phyloP scores from a whole-genome alignment of 2,888 invertebrate genomes.

The Onthophagus sagittarius region DNA sequence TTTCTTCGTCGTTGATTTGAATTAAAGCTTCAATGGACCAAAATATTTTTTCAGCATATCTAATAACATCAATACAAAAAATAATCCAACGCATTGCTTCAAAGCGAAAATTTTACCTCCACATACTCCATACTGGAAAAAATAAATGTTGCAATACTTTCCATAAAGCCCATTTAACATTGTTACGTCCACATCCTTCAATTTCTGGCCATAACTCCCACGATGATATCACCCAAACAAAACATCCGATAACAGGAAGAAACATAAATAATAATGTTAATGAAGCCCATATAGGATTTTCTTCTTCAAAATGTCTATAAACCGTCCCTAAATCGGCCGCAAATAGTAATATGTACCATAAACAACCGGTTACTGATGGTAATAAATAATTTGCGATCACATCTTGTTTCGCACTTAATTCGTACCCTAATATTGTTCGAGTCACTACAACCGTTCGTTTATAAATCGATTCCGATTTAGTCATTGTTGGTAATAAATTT shows the following conservation, averaged over 20 bases:
- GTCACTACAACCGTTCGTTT: conserved; percentile 20
- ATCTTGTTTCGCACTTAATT: conserved; percentile 48
- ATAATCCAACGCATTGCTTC: too few species aligned
- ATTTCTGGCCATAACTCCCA: conserved; percentile 55
- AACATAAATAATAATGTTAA: conserved; percentile 51
- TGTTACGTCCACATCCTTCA: conserved; percentile 49
- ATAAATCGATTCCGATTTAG: conserved; percentile 19
- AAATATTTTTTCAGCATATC: conserved; percentile 69
- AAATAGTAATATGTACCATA: conserved; percentile 64
- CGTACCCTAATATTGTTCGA: conserved; percentile 39
- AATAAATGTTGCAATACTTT: conserved; percentile 53
- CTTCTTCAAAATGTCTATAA: conserved; percentile 59
- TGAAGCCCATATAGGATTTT: conserved; percentile 53
- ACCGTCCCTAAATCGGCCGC: conserved; percentile 65
- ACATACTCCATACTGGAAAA: conserved; percentile 61
- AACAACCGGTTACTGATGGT: conserved; percentile 56
- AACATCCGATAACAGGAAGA: conserved; percentile 57
- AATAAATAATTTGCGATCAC: conserved; percentile 53
- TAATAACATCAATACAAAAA: conserved; percentile 41
- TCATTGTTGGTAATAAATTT: conserved; percentile 6
- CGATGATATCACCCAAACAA: conserved; percentile 57
- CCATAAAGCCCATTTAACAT: conserved; percentile 48
- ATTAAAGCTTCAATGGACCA: conserved; percentile 71
- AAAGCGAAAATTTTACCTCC: conserved; percentile 51
- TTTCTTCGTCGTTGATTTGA: conserved; percentile 57